Evolutionary conservation across 2,113 vertebrate species (phyloP).

Genomic region (Potamarius usumacintae): DNA sequence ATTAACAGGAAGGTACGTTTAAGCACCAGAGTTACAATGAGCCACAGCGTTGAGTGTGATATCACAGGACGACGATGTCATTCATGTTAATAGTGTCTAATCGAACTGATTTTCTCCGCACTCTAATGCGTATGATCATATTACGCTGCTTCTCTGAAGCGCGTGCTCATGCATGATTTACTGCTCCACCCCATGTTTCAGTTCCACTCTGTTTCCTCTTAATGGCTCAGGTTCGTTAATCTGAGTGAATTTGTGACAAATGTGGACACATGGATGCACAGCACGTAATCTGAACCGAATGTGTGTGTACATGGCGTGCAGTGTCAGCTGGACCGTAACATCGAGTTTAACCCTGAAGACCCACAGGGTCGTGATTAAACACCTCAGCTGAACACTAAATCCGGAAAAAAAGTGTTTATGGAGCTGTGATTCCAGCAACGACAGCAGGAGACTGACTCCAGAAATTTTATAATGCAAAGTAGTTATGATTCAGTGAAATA

Average conservation of each 20-base stretch:
- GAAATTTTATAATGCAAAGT: no score
- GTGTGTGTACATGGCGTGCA: background rate
- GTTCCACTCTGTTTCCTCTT: background rate
- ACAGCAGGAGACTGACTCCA: no score
- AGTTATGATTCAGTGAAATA: no score
- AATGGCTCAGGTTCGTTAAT: background rate
- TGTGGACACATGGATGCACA: no score
- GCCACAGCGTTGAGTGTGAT: background rate
- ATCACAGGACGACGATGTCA: background rate
- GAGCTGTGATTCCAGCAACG: background rate
- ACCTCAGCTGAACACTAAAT: background rate
- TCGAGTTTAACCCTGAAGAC: background rate
- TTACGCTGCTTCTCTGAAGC: background rate
- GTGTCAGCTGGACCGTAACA: no score
- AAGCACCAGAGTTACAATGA: background rate
- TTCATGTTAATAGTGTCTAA: background rate
- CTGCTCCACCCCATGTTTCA: background rate
- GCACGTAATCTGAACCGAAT: background rate
- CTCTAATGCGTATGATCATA: background rate
- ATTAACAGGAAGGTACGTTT: conserved; percentile 87
- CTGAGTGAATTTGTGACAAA: background rate
- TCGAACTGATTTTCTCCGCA: background rate
- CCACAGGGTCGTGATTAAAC: background rate
- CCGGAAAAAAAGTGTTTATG: background rate
- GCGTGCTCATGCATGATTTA: conserved; percentile 14